phyloP scores from a whole-genome alignment of 2,797 vertebrate genomes.

The Melanogrammus aeglefinus region DNA sequence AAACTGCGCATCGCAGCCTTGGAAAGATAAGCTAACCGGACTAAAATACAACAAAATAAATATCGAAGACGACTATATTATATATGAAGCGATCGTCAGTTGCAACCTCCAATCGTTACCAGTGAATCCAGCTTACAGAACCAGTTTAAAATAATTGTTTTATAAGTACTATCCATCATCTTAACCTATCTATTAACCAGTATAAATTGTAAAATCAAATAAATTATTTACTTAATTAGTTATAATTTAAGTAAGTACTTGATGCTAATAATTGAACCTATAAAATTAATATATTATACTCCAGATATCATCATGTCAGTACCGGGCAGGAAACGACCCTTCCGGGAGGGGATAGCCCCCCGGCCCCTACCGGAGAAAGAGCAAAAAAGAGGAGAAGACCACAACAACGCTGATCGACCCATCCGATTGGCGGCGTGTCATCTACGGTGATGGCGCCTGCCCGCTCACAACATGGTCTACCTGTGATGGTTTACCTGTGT shows the following conservation, averaged over 20 bases:
- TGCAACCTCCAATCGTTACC: neutral
- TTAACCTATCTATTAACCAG: no score
- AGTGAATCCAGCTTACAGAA: neutral
- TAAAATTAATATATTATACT: slow-evolving; percentile 1
- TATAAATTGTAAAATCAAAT: no score
- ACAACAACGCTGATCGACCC: slow-evolving; percentile 93
- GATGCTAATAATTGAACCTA: neutral
- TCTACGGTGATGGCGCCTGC: slow-evolving; percentile 78
- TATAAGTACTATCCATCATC: no score
- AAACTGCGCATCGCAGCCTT: slow-evolving; percentile 49
- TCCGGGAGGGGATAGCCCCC: slow-evolving; percentile 84
- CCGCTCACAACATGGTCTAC: neutral
- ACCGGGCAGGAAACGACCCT: slow-evolving; percentile 79
- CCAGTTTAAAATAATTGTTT: no score
- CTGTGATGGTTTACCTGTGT: neutral
- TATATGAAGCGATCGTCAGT: neutral
- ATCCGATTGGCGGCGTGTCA: slow-evolving; percentile 90
- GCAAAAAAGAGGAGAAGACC: slow-evolving; percentile 88
- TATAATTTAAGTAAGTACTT: neutral
- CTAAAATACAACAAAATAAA: neutral
- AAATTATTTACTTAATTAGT: no score
- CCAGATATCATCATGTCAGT: slow-evolving; percentile 72
- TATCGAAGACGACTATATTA: neutral
- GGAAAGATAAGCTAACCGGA: slow-evolving; percentile 25
- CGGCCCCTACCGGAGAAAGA: slow-evolving; percentile 89